Base-by-base conservation (phyloP, 2,797 vertebrate genomes). In the Lacerta bilineata region DNA sequence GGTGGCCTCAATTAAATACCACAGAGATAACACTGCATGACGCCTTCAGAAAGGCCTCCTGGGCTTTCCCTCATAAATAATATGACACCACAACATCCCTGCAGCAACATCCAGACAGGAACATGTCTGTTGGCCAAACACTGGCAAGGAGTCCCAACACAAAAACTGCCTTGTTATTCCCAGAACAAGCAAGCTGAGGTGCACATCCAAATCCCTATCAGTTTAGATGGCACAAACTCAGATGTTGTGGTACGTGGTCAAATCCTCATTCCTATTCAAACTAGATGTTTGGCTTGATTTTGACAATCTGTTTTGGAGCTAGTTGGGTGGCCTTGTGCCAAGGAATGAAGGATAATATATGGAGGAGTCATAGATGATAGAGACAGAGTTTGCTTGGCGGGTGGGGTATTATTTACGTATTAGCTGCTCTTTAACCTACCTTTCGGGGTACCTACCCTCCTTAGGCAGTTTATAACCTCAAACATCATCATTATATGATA, bases 231-330 rank as follows among this genome's bases (percentile, higher is more conserved):
- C 64, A 69, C 43, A 23, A 13, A 29, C 33, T 86, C 68, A 36
- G 4, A 4, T 33, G n/a, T 29, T 29, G 68, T 61, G 15, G 50
- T 74, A 18, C 13, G 66, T 6, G 55, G 69, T 61, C 39, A 81
- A 29, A 61, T 8, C 50, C 33, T 61, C 69, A 87, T 81, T 87
- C 79, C 69, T 33, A 43, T 61, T 81, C 27, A 64, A 80, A 74
- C 4, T 5, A 72, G 79, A n/a, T 74, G 78, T 74, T 50, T 50
- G 50, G 11, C 50, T 50, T 50, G 50, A 15, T 87, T 81, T 74
- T 27, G 36, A 74, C 50, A 87, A 87, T 81, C 81, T 87, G 68
- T 75, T 81, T 59, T 61, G 78, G 71, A 74, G 50, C 79, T 18
- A n/a, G 50, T 75, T 74, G 13, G 18, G 15, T 20, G 33, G 46